These are phyloP conservation scores for Elymnias hypermnestra DNA, from an alignment of 1,140 invertebrate species.

Conservation along the genomic window DNA sequence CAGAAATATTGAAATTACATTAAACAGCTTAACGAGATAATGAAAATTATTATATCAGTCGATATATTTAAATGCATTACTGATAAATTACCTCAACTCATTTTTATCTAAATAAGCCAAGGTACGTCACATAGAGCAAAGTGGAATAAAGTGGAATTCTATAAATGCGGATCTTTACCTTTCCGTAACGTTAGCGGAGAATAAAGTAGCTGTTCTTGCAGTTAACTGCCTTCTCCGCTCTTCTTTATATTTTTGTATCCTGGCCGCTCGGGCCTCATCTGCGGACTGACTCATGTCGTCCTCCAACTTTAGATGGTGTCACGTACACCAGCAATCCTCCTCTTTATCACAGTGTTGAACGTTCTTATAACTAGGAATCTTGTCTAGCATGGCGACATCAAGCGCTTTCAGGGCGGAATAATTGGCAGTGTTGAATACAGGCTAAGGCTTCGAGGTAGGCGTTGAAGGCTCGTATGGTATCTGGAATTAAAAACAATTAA, in stretches of 20 bases:
- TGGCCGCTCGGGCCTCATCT: constrained; percentile 74
- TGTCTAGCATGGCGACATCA: constrained; percentile 66
- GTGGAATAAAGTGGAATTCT: too few species aligned
- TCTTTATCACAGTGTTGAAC: constrained; percentile 29
- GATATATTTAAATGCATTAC: too few species aligned
- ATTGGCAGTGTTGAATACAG: constrained; percentile 65
- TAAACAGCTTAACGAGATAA: too few species aligned
- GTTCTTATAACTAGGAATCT: constrained; percentile 44
- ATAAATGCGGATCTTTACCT: constrained; percentile 40
- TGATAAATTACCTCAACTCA: too few species aligned
- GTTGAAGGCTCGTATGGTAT: constrained; percentile 39
- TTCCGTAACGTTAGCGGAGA: constrained; percentile 65
- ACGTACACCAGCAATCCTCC: constrained; percentile 41
- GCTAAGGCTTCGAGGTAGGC: constrained; percentile 46
- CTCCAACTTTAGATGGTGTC: constrained; percentile 35
- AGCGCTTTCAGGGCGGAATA: constrained; percentile 61
- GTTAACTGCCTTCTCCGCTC: constrained; percentile 79
- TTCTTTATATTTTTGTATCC: constrained; percentile 82
- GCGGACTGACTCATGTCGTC: constrained; percentile 56
- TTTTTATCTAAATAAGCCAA: too few species aligned
- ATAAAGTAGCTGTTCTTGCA: constrained; percentile 61
- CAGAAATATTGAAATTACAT: constrained; percentile 4
- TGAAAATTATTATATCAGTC: too few species aligned
- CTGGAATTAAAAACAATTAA: constrained; percentile 32
- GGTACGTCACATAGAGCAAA: too few species aligned